Conservation (phyloP, 2,888 invertebrate species). For the Drepanosiphum platanoidis region DNA sequence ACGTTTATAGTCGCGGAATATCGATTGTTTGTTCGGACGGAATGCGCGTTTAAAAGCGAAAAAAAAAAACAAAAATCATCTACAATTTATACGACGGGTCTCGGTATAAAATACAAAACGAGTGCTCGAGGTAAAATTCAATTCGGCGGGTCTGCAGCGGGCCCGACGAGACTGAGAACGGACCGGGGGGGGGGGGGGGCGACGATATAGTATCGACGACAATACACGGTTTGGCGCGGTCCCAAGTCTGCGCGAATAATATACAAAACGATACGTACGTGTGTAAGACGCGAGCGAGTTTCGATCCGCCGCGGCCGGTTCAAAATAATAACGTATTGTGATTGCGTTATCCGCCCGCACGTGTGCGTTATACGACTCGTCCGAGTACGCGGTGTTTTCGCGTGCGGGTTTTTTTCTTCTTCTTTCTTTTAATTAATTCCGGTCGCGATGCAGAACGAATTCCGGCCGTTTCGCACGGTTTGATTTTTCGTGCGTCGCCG, state of each 20-base stretch:
- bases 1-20: not conserved
- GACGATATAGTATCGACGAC: not conserved
- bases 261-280: no score
- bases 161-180: not conserved
- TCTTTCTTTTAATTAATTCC: slow-evolving; percentile 15
- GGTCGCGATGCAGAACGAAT: no score
- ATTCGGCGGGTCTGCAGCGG: slow-evolving; percentile 3
- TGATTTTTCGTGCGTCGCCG: no score
- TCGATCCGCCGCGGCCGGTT: not conserved
- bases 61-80: not conserved
- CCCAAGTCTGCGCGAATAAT: not conserved
- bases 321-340: not conserved
- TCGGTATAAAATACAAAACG: not conserved
- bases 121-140: slow-evolving; percentile 44
- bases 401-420: no score
- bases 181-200: not conserved
- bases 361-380: not conserved
- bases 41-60: not conserved
- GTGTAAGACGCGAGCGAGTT: slow-evolving; percentile 6
- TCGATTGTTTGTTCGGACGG: not conserved
- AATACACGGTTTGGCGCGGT: not conserved
- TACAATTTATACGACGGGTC: not conserved
- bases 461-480: no score
- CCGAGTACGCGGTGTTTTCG: not conserved
- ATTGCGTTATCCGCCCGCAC: not conserved